Conservation (phyloP, 2,113 vertebrate species). For the Saccopteryx leptura region DNA sequence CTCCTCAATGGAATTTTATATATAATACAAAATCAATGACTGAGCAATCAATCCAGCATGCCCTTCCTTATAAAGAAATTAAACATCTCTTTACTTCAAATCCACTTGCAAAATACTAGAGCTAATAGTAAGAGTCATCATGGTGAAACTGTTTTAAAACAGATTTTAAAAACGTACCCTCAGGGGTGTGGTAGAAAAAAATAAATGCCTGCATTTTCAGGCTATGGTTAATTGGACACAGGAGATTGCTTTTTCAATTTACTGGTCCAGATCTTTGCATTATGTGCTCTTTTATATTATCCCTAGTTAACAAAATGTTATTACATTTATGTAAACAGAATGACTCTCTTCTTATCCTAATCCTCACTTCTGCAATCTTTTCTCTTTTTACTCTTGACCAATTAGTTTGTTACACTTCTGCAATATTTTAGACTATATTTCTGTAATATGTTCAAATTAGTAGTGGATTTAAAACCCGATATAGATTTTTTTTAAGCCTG, state of each 20-base stretch:
- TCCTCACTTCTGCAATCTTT: background rate
- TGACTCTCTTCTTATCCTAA: background rate
- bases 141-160: conserved; percentile 21
- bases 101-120: background rate
- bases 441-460: background rate
- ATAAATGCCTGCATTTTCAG: background rate
- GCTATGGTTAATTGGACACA: background rate
- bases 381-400: background rate
- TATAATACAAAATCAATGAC: conserved; percentile 6
- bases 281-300: background rate
- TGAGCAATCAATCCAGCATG: background rate
- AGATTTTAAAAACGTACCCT: background rate
- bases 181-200: background rate
- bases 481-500: background rate
- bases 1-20: background rate
- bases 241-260: background rate
- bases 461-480: background rate
- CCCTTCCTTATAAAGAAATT: background rate
- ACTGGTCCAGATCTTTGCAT: background rate
- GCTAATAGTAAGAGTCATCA: background rate
- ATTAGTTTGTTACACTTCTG: background rate
- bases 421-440: conserved; percentile 8
- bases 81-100: conserved; percentile 28
- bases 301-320: background rate
- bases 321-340: background rate